These are phyloP conservation scores for Machimus atricapillus DNA, from an alignment of 2,888 invertebrate genomes.

Conservation along the genomic window DNA sequence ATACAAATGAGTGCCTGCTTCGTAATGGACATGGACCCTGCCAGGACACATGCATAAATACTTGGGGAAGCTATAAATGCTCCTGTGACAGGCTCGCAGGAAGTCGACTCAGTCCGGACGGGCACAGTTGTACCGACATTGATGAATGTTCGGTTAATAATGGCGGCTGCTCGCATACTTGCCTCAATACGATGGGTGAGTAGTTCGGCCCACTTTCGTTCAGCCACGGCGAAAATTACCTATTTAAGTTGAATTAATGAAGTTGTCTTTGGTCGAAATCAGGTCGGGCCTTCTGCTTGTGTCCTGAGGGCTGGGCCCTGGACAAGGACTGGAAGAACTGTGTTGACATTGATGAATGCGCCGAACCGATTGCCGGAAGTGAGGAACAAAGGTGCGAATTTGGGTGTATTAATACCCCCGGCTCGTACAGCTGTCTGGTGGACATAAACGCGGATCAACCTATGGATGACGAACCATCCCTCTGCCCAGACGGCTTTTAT, in stretches of 20 bases:
- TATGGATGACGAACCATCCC: conserved; percentile 42
- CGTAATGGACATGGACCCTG: conserved; percentile 69
- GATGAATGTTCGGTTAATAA: conserved; percentile 49
- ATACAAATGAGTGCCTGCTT: conserved; percentile 67
- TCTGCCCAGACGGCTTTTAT: conserved; percentile 48
- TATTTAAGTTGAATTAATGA: conserved; percentile 29
- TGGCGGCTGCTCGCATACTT: conserved; percentile 50
- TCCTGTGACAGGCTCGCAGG: conserved; percentile 65
- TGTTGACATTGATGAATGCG: conserved; percentile 65
- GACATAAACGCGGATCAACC: conserved; percentile 60
- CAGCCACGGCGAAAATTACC: neutral
- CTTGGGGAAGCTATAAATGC: conserved; percentile 66
- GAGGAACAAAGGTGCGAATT: conserved; percentile 58
- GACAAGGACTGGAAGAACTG: conserved; percentile 54
- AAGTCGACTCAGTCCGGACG: conserved; percentile 65
- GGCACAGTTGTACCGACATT: conserved; percentile 62
- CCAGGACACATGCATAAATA: conserved; percentile 67
- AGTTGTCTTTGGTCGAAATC: neutral
- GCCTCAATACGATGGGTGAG: conserved; percentile 48
- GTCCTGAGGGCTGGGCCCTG: conserved; percentile 58
- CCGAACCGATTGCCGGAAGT: conserved; percentile 55
- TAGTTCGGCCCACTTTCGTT: neutral
- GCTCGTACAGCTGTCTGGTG: conserved; percentile 64
- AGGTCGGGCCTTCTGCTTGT: conserved; percentile 56
- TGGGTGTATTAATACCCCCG: conserved; percentile 64